Base-by-base conservation (phyloP, 2,888 invertebrate genomes). In the Slavum lentiscoides region DNA sequence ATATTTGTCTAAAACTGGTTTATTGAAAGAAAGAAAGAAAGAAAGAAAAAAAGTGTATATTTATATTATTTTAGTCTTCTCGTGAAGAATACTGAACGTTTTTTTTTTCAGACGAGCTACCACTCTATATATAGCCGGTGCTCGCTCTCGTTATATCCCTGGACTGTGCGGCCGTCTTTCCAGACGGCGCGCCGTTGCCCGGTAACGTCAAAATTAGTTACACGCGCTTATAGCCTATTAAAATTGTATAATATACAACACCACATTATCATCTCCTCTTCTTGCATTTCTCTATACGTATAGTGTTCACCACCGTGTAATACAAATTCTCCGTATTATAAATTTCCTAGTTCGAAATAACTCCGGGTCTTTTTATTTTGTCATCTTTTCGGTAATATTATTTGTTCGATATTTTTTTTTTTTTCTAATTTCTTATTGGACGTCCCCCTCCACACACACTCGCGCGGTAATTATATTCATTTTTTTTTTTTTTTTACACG, bases 1-100 rank as follows among this genome's bases (percentile, higher is more conserved):
- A 75, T 39, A 67, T 66, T 75, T 58, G 15, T 68, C 58, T n/a
- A 19, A 68, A 76, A 67, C 75, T 67, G 75, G 67, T 76, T 76
- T 76, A 67, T 58, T 75, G 39, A 66, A 73, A 70, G 23, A 55
- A 55, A 62, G 15, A 62, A n/a, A 19, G n/a, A 1, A n/a, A n/a
- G n/a, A n/a, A n/a, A n/a, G n/a, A 19, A 1, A 43, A 4, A 43
- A 43, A 5, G 7, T 58, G n/a, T n/a, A 58, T n/a, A 19, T n/a
- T 5, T 23, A 30, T 62, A 15, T 62, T 15, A 58, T 3, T 37
- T 19, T 58, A 39, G 66, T 74, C 66, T 37, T 8, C 62, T 19
- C 39, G 6, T 23, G 11, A 23, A 75, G 66, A 66, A 68, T 23
- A 67, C 19, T 8, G 49, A 59, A 76, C 59, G 9, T 43, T 30